Evolutionary conservation across 2,888 invertebrate genomes (phyloP), one percentile per base, ranked within the genome.

Genomic region (Camptogramma bilineatum): DNA sequence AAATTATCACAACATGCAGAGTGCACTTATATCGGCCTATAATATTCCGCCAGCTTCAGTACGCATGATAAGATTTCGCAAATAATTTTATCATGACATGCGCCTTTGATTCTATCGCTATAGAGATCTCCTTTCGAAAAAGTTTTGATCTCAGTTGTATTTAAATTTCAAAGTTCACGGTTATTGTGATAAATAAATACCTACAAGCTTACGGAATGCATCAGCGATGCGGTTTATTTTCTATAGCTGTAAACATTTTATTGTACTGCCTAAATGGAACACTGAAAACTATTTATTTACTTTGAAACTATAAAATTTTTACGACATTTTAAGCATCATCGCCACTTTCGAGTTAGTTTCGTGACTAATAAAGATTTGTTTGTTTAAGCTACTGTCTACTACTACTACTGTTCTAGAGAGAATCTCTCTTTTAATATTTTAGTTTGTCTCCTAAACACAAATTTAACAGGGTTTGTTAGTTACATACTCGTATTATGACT

Each of bases 211-310:
- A 73, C 72, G 74, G 73, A 80, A 82, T 74, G 69, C 69, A 73
- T 63, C 73, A 77, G 73, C 71, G 69, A 71, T 70, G 72, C 71
- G 75, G 78, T 83, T 82, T 83, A 87, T 89, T 87, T 87, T 83
- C 80, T 79, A 78, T 64, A 72, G 87, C 76, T 83, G 79, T 90
- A 86, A 90, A 89, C 68, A 77, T 87, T 90, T 90, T 88, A 91
- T 87, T 82, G 85, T 84, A 81, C 81, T 82, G 80, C 81, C 79
- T 78, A 86, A 87, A 87, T 85, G 84, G 83, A 85, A 85, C 82
- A 78, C 76, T 79, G 85, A 82, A 90, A 87, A 86, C 86, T 90
- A 91, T 91, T 91, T 91, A 90, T 91, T 91, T 88, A 85, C 84
- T 83, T 88, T 84, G 74, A 73, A 81, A 81, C 85, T 79, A 82